Evolutionary conservation across 2,113 vertebrate species (phyloP).

Genomic region (Odocoileus hemionus): DNA sequence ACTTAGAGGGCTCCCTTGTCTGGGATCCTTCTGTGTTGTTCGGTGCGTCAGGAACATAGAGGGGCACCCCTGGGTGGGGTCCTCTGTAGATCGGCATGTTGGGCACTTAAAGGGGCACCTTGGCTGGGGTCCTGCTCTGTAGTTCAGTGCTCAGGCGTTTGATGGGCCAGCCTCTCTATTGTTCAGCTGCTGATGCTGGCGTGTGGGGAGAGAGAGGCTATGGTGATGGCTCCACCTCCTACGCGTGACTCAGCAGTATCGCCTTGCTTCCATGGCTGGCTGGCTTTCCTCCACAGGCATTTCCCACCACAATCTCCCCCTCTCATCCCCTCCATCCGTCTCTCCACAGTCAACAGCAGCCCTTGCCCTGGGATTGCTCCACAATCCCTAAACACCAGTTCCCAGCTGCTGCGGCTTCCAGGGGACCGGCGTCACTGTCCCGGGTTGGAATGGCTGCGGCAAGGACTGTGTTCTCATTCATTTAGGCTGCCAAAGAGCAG

Average conservation of each 20-base stretch:
- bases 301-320: background rate
- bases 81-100: accelerated
- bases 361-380: background rate
- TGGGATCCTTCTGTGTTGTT: background rate
- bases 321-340: background rate
- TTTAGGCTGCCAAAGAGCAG: background rate
- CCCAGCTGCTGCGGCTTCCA: accelerated
- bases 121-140: background rate
- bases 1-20: background rate
- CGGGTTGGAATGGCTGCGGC: accelerated
- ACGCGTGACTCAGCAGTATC: background rate
- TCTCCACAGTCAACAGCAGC: background rate
- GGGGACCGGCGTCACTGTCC: background rate
- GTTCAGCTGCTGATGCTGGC: background rate
- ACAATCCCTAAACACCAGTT: background rate
- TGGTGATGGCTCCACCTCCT: background rate
- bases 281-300: background rate
- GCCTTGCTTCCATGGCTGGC: background rate
- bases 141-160: background rate
- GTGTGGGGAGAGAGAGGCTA: background rate
- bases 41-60: too few species aligned
- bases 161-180: background rate
- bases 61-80: background rate
- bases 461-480: background rate
- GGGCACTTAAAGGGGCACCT: background rate